These are phyloP conservation scores for Thunnus maccoyii DNA, from an alignment of 2,113 vertebrate genomes.

Conservation along the genomic window DNA sequence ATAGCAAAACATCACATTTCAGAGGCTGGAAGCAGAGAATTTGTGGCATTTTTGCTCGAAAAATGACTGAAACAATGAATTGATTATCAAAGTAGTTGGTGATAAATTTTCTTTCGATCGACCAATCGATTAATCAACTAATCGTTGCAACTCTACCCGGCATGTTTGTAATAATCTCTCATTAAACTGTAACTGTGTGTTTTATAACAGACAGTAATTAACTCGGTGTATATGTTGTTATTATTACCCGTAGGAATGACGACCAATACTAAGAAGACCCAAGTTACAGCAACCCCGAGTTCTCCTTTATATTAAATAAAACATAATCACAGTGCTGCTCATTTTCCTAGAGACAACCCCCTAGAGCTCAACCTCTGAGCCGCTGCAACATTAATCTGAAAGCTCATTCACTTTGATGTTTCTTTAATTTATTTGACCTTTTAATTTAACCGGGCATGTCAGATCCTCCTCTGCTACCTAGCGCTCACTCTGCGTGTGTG, in stretches of 20 bases:
- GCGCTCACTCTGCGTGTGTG: background rate
- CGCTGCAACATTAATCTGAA: slow-evolving; percentile 25
- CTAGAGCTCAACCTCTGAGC: slow-evolving; percentile 32
- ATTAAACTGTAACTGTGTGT: background rate
- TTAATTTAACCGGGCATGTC: slow-evolving; percentile 60
- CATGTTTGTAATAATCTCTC: too few relatives aligned
- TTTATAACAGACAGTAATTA: slow-evolving; percentile 12
- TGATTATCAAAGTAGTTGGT: too few relatives aligned
- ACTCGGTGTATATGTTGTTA: slow-evolving; percentile 24
- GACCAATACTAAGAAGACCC: background rate
- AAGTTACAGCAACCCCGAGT: slow-evolving; percentile 26
- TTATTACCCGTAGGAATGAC: slow-evolving; percentile 29
- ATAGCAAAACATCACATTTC: too few relatives aligned
- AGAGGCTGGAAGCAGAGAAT: too few relatives aligned
- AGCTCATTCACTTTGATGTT: slow-evolving; percentile 59
- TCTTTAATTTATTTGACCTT: slow-evolving; percentile 75
- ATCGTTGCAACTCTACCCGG: too few relatives aligned
- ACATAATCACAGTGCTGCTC: slow-evolving; percentile 16
- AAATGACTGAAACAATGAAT: too few relatives aligned
- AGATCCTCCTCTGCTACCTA: slow-evolving; percentile 40
- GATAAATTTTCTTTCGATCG: too few relatives aligned
- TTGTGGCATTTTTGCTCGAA: too few relatives aligned
- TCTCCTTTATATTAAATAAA: slow-evolving; percentile 41
- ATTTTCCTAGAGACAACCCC: slow-evolving; percentile 34
- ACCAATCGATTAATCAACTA: too few relatives aligned